phyloP scores from a whole-genome alignment of 2,113 vertebrate species.

The Circaetus gallicus region DNA sequence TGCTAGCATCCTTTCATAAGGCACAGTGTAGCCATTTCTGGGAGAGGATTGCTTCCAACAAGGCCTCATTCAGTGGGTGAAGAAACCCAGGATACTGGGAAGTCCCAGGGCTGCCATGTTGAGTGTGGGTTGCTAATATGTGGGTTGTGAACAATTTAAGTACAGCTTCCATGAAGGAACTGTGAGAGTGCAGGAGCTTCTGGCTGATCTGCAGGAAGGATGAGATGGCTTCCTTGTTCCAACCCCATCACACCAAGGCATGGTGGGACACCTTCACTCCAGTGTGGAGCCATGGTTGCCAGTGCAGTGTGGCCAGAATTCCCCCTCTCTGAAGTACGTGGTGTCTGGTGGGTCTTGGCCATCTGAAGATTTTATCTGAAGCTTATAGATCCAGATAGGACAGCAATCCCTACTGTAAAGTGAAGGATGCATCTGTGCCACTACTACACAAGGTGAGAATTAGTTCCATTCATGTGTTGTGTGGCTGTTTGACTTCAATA shows the following conservation, averaged over 20 bases:
- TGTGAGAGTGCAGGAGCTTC: neutral
- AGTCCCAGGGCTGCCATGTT: neutral
- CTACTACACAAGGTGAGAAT: neutral
- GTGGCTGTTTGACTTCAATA: neutral
- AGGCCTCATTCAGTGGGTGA: neutral
- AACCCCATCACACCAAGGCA: accelerated
- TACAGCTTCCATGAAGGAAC: neutral
- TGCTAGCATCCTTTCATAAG: neutral
- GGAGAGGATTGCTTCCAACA: neutral
- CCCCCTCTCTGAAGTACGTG: neutral
- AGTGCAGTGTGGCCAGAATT: neutral
- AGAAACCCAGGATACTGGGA: neutral
- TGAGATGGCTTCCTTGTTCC: neutral
- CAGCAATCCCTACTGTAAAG: neutral
- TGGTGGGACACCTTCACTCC: neutral
- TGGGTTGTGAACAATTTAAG: neutral
- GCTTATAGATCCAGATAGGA: neutral
- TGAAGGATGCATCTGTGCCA: neutral
- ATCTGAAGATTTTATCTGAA: neutral
- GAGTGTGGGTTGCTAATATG: neutral
- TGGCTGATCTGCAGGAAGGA: neutral
- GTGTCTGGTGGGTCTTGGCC: neutral
- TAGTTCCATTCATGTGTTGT: neutral
- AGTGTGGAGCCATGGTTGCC: neutral
- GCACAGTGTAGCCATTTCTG: neutral